Percentiles rank a stretch among this genome's conserved stretches.
These are phyloP conservation scores for Fragum fragum DNA, from an alignment of 2,888 invertebrate genomes.

Conservation along the genomic window DNA sequence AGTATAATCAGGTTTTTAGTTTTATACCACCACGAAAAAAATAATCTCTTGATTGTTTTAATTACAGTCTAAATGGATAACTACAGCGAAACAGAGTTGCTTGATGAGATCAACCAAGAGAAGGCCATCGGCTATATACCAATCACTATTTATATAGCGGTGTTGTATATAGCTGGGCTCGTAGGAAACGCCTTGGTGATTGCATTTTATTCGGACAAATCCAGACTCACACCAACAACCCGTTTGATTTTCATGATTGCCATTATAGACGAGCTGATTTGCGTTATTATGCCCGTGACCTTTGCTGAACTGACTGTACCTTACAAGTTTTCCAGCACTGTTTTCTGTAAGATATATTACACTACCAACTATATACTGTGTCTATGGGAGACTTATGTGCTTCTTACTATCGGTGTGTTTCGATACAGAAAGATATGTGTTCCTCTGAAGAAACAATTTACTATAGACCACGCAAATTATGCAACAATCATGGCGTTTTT, in stretches of 20 bases:
- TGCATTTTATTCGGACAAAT: constrained; percentile 11
- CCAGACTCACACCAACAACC: constrained; percentile 14
- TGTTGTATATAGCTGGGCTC: not conserved
- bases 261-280: constrained; percentile 18
- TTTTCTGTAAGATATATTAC: constrained; percentile 20
- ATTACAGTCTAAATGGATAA: not conserved
- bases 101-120: not conserved
- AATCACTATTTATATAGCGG: constrained; percentile 7
- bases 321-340: constrained; percentile 25
- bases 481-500: not conserved
- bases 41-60: no score
- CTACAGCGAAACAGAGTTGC: constrained; percentile 1
- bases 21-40: no score
- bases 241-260: constrained; percentile 21
- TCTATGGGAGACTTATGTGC: constrained; percentile 2
- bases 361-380: not conserved
- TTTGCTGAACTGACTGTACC: constrained; percentile 12
- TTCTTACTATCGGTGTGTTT: constrained; percentile 20
- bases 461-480: constrained; percentile 3
- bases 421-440: constrained; percentile 17
- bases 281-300: constrained; percentile 16
- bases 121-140: constrained; percentile 20
- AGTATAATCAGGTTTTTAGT: no score
- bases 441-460: constrained; percentile 9
- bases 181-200: constrained; percentile 4